These are phyloP conservation scores for Plebejus argus DNA, from an alignment of 2,888 invertebrate species.

Conservation along the genomic window DNA sequence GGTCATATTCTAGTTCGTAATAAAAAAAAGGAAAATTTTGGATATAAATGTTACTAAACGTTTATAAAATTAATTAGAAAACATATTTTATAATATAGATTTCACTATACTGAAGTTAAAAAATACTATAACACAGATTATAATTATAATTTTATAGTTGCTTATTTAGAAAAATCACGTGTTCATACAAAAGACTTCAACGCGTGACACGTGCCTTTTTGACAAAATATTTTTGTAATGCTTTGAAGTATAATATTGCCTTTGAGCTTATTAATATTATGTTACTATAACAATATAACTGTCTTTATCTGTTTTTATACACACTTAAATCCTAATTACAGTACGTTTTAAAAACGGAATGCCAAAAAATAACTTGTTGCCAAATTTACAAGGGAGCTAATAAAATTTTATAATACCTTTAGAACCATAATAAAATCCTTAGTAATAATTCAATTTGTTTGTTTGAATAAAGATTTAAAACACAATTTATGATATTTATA, in stretches of 20 bases:
- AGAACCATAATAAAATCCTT: neutral
- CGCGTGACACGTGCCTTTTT: neutral
- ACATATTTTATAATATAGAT: neutral
- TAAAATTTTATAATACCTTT: neutral
- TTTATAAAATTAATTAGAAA: too few relatives aligned
- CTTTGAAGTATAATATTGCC: neutral
- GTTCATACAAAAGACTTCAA: neutral
- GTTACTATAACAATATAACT: too few relatives aligned
- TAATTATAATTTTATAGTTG: neutral
- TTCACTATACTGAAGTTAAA: too few relatives aligned
- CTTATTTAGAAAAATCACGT: neutral
- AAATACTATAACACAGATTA: too few relatives aligned
- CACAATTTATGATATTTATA: neutral
- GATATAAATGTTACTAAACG: too few relatives aligned
- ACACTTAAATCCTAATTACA: neutral
- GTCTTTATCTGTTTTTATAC: too few relatives aligned
- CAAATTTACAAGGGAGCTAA: neutral
- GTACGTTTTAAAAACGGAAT: neutral
- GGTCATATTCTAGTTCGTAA: neutral
- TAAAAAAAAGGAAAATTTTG: neutral
- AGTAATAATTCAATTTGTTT: constrained; percentile 14
- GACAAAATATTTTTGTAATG: neutral
- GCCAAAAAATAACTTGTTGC: neutral
- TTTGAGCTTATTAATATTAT: too few relatives aligned
- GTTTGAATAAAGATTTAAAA: neutral